Evolutionary conservation across 1,140 invertebrate species (phyloP).

Genomic region (Papilio aristodemus): DNA sequence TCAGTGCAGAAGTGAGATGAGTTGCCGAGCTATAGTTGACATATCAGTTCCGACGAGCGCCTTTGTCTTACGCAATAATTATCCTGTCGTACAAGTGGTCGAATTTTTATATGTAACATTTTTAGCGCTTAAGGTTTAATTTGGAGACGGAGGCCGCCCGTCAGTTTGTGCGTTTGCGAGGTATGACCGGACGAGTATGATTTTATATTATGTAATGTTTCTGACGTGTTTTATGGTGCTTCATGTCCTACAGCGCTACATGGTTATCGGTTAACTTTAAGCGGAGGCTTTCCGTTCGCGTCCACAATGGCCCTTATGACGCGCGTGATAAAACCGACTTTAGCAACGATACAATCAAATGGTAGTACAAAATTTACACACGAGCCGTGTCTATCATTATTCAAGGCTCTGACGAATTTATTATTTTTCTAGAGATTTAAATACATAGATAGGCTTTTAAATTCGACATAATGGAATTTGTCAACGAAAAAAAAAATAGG

Average conservation of each 20-base stretch:
- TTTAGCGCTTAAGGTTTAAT: conserved; percentile 16
- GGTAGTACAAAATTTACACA: conserved; percentile 62
- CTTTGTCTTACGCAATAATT: conserved; percentile 2
- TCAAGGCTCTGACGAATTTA: conserved; percentile 58
- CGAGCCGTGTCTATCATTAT: conserved; percentile 52
- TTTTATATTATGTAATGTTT: conserved; percentile 54
- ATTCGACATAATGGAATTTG: neutral
- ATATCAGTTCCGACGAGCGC: conserved; percentile 2
- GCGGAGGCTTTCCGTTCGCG: neutral
- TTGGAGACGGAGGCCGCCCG: neutral
- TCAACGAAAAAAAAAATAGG: too few species aligned
- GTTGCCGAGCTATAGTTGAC: neutral
- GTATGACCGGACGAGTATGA: conserved; percentile 41
- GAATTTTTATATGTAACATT: conserved; percentile 21
- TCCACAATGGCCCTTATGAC: neutral
- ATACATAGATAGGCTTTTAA: conserved; percentile 2
- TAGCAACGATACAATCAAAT: conserved; percentile 44
- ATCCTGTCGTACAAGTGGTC: conserved; percentile 8
- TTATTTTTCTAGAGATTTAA: conserved; percentile 22
- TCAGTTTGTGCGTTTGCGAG: conserved; percentile 33
- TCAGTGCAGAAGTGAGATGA: neutral
- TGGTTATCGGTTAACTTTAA: conserved; percentile 43
- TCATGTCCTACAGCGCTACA: conserved; percentile 57
- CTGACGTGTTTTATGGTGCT: conserved; percentile 65
- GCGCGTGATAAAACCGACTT: conserved; percentile 38